These are phyloP conservation scores for Elysia crispata DNA, from an alignment of 2,888 invertebrate species.

Conservation along the genomic window DNA sequence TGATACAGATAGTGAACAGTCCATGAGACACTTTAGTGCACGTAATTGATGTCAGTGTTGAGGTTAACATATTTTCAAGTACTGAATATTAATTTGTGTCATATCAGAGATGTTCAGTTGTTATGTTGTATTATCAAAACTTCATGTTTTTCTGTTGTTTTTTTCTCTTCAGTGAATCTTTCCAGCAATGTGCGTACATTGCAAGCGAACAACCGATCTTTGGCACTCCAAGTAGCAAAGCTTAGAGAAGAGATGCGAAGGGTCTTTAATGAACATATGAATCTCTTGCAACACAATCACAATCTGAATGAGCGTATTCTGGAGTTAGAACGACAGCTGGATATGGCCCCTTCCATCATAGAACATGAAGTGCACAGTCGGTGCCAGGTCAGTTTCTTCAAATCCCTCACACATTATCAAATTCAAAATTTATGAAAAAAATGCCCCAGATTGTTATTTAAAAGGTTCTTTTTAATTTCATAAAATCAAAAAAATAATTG, in stretches of 20 bases:
- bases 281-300: slow-evolving; percentile 59
- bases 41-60: too few relatives aligned
- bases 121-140: background rate
- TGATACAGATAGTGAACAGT: too few relatives aligned
- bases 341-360: slow-evolving; percentile 47
- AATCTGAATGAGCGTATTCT: slow-evolving; percentile 52
- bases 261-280: slow-evolving; percentile 56
- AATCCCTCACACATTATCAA: too few relatives aligned
- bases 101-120: background rate
- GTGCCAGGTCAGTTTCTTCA: slow-evolving; percentile 63
- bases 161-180: slow-evolving; percentile 53
- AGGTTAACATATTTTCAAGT: too few relatives aligned
- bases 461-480: too few relatives aligned
- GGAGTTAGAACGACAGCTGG: slow-evolving; percentile 52
- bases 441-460: too few relatives aligned
- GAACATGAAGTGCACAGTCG: slow-evolving; percentile 62
- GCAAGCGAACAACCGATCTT: slow-evolving; percentile 69
- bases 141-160: slow-evolving; percentile 1
- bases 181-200: slow-evolving; percentile 65
- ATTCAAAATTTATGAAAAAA: too few relatives aligned
- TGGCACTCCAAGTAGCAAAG: slow-evolving; percentile 67
- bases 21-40: too few relatives aligned
- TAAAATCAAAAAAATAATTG: too few relatives aligned
- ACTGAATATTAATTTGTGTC: background rate
- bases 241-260: slow-evolving; percentile 61